Evolutionary conservation across 2,888 invertebrate species (phyloP).

Genomic region (Zeuzera pyrina): DNA sequence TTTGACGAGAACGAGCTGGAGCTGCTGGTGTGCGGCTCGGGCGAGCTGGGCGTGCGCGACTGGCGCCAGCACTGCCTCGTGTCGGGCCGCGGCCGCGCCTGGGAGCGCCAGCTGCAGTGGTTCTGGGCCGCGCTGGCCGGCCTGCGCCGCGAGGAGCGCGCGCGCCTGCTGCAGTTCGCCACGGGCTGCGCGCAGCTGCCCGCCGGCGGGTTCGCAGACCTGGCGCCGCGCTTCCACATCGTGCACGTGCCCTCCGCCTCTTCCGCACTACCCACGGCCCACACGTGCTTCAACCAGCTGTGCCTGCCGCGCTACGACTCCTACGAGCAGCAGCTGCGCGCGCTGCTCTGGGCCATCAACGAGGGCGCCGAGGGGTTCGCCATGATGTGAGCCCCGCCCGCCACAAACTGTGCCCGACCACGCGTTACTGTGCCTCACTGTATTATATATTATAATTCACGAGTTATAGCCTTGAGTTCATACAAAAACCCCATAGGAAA

Average conservation of each 20-base stretch:
- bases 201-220: constrained; percentile 82
- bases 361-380: constrained; percentile 95
- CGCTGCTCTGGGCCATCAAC: constrained; percentile 91
- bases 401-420: too few species aligned
- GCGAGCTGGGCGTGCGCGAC: constrained; percentile 91
- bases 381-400: constrained; percentile 47
- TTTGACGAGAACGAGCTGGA: constrained; percentile 97
- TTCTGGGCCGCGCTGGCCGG: constrained; percentile 93
- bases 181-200: constrained; percentile 90
- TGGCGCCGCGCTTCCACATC: constrained; percentile 93
- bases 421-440: too few species aligned
- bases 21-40: constrained; percentile 93
- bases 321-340: constrained; percentile 94
- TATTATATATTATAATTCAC: too few species aligned
- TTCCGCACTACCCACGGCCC: constrained; percentile 93
- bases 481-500: too few species aligned
- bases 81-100: constrained; percentile 85
- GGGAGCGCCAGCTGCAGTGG: constrained; percentile 89
- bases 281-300: constrained; percentile 97
- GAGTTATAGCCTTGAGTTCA: too few species aligned
- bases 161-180: constrained; percentile 85
- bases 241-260: constrained; percentile 92
- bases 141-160: constrained; percentile 91
- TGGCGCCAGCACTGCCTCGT: constrained; percentile 91
- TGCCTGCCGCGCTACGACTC: constrained; percentile 95